These are phyloP conservation scores for Ceriagrion tenellum DNA, from an alignment of 2,888 invertebrate genomes.

Conservation along the genomic window DNA sequence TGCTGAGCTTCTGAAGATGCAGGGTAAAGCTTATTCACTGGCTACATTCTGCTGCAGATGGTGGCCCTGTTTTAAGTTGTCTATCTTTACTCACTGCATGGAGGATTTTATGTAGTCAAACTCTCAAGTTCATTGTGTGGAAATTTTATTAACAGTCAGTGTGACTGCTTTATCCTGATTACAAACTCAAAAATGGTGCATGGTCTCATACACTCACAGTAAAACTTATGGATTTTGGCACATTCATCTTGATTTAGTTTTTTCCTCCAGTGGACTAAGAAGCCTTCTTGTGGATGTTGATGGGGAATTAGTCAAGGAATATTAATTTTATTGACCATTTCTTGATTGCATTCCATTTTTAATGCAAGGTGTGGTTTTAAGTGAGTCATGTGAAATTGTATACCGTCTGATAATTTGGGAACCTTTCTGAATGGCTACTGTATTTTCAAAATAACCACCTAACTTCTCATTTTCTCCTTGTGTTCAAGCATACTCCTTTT, in stretches of 20 bases:
- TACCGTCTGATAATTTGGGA: too few species aligned
- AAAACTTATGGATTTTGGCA: background rate
- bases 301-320: too few species aligned
- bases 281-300: background rate
- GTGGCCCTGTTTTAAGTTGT: slow-evolving; percentile 11
- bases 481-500: too few species aligned
- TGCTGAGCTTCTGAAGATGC: slow-evolving; percentile 57
- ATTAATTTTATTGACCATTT: too few species aligned
- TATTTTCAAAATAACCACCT: too few species aligned
- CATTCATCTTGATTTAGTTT: background rate
- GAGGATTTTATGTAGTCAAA: background rate
- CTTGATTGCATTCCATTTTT: too few species aligned
- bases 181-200: slow-evolving; percentile 24
- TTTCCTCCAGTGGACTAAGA: background rate
- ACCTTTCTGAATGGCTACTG: too few species aligned
- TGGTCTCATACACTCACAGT: background rate
- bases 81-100: slow-evolving; percentile 34
- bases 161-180: background rate
- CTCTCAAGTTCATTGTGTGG: background rate
- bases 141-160: background rate
- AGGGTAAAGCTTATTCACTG: slow-evolving; percentile 49
- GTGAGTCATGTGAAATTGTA: too few species aligned
- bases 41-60: background rate
- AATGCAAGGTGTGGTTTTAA: too few species aligned
- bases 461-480: too few species aligned